Base-by-base conservation (phyloP, 1,140 invertebrate genomes). In the Drosophila navojoa region DNA sequence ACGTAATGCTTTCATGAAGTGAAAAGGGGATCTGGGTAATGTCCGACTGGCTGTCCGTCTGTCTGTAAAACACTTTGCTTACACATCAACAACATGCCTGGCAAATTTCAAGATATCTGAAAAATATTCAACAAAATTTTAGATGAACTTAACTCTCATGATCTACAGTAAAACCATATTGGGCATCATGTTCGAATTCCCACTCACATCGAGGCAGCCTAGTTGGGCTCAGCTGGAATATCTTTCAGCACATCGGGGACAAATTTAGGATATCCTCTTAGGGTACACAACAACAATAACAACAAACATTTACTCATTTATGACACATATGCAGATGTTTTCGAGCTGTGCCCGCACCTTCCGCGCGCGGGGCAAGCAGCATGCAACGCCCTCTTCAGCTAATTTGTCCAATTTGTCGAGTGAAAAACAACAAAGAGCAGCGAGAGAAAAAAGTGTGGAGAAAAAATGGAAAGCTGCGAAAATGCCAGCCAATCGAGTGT, bases 361-460 rank as follows among this genome's bases (percentile, higher is more conserved):
- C 19, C 19, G 7, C 15, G 15, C 15, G n/a, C 58, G 16, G 10
- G 2, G 7, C 45, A 19, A 16, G 42, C 5, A 3, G n/a, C 15
- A 6, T 25, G 47, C 19, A 22, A 49, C 58, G 60, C 50, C 52
- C 42, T 42, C n/a, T n/a, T 45, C 57, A 59, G 70, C 85, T 89
- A 89, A 89, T 89, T 89, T 89, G 84, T 89, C 70, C 84, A 89
- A 89, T 89, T 89, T 86, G 82, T 86, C 79, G 61, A 80, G 67
- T 82, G 73, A 60, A 52, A 76, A 79, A 70, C 60, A 89, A 74
- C 59, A 74, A 45, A 63, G 73, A 58, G 11, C 32, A 19, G 42
- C 7, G 35, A 40, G 68, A 67, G 57, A 80, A 71, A 70, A 19
- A 53, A 81, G 50, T 15, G 57, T n/a, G 42, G 29, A 32, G 9